Evolutionary conservation across 2,113 vertebrate genomes (phyloP).

Genomic region (Acrocephalus kingi): DNA sequence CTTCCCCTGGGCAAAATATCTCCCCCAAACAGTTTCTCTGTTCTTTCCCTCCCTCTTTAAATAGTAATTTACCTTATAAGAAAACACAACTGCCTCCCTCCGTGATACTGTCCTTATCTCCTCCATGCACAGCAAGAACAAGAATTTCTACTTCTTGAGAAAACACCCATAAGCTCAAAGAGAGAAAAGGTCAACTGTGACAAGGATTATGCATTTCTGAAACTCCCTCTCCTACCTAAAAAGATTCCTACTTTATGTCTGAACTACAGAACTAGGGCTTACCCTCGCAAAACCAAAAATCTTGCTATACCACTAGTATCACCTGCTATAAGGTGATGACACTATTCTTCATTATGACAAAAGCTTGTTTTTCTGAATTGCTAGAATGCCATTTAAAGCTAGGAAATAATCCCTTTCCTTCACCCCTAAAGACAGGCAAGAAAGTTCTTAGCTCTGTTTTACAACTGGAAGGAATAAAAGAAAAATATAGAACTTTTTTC

Average conservation of each 20-base stretch:
- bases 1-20: neutral
- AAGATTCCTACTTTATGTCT: neutral
- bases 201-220: neutral
- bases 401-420: neutral
- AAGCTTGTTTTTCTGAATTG: neutral
- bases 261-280: neutral
- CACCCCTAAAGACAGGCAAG: neutral
- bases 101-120: slow-evolving; percentile 13
- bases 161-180: neutral
- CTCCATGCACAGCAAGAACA: slow-evolving; percentile 12
- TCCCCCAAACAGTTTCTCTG: neutral
- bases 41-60: neutral
- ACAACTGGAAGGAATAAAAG: neutral
- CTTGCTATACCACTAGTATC: neutral
- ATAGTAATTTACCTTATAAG: neutral
- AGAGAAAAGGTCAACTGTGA: slow-evolving; percentile 9
- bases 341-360: neutral
- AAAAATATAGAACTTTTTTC: neutral
- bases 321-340: neutral
- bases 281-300: neutral
- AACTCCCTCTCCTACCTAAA: neutral
- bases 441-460: neutral
- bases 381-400: neutral
- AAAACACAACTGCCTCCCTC: neutral
- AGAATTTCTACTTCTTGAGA: slow-evolving; percentile 28